Percentiles rank a stretch among this genome's conserved stretches.
Conservation (phyloP, 2,888 invertebrate species). For the Phasia obesa region DNA sequence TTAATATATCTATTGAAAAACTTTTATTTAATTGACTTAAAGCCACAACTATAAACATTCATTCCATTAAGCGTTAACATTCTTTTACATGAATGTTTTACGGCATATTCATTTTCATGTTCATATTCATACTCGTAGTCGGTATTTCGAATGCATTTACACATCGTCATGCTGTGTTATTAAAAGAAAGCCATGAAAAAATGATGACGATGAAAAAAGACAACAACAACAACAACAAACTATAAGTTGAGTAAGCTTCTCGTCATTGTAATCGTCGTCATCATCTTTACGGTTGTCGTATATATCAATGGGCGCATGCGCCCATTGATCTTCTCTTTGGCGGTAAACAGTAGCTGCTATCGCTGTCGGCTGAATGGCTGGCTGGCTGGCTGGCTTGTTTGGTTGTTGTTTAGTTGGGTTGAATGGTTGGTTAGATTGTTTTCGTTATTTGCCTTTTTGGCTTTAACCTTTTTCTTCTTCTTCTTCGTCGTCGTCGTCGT, state of each 20-base stretch:
- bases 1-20: no score
- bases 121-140: conserved; percentile 1
- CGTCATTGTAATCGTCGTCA: conserved; percentile 71
- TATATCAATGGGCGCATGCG: conserved; percentile 72
- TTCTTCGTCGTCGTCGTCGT: conserved; percentile 1
- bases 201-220: conserved; percentile 47
- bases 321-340: conserved; percentile 71
- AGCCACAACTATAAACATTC: neutral
- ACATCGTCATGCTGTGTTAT: conserved; percentile 67
- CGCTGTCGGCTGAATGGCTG: conserved; percentile 71
- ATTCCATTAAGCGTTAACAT: conserved; percentile 16
- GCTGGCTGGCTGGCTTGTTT: conserved; percentile 49
- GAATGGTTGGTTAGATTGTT: conserved; percentile 51
- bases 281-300: conserved; percentile 71
- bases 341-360: conserved; percentile 71
- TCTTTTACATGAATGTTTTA: conserved; percentile 46
- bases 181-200: conserved; percentile 66
- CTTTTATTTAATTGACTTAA: no score
- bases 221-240: neutral
- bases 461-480: conserved; percentile 55
- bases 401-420: conserved; percentile 37
- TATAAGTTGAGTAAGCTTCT: conserved; percentile 57
- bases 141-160: conserved; percentile 64
- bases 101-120: no score
- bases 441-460: conserved; percentile 61